Base-by-base conservation (phyloP, 1,140 invertebrate genomes). In the Bombus turneri region DNA sequence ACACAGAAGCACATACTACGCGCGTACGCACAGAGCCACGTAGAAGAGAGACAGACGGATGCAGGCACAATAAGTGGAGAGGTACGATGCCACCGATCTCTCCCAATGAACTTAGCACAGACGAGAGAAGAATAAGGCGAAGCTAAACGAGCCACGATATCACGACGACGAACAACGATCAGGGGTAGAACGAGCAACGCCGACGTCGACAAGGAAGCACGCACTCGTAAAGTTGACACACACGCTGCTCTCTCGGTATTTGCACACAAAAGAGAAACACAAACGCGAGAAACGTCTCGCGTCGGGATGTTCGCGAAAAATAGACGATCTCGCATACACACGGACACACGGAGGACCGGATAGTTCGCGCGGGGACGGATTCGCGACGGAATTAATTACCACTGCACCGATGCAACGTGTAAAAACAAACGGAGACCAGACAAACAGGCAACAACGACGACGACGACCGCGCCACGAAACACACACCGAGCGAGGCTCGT, bases 401-500 rank as follows among this genome's bases (percentile, higher is more conserved):
- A 43, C n/a, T 62, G 80, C 64, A 64, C 39, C 66, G 76, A 83
- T 59, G 76, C 68, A 66, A 88, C 83, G 57, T 53, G 77, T 39
- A 73, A 81, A 72, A 89, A 89, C 68, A 72, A 82, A 76, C 86
- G 66, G 31, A 31, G 64, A 53, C 69, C 72, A n/a, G 39, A 31
- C 18, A 66, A 59, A 78, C 62, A 31, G 76, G 76, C 64, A 31
- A 81, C 25, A 18, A 62, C 74, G 43, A 64, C 64, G 76, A 83
- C 77, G 80, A 85, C 73, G 6, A 86, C 31, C 83, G 43, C 81
- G 86, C 76, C 83, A 88, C 86, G 90, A 91, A 92, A 93, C 93
- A 93, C 92, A 86, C 94, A 93, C 93, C 91, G 89, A 93, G 93
- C 92, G 88, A 93, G 93, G 90, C 93, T 93, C 93, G 93, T 86